Base-by-base conservation (phyloP, 1,140 invertebrate genomes). In the Triops longicaudatus region DNA sequence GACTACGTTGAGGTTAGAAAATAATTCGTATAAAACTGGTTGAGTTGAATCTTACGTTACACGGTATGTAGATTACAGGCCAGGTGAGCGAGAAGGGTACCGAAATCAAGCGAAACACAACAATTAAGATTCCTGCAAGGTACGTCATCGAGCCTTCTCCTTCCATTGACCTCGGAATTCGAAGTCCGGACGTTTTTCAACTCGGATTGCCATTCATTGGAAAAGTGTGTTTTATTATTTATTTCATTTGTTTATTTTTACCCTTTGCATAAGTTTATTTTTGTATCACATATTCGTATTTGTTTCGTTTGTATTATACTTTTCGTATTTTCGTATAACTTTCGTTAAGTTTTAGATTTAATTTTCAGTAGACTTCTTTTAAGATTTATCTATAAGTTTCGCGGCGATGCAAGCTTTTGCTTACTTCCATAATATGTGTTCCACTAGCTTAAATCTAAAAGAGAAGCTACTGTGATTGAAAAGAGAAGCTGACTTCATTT, bases 71-170 rank as follows among this genome's bases (percentile, higher is more conserved):
- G 50, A 3, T 63, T 22, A n/a, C 7, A 2, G 50, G 50, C 22
- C 10, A 63, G 14, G 87, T 90, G n/a, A 89, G 86, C 0, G 90
- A 91, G 81, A 85, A 88, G 26, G 87, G 88, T 4, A 91, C 90
- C 0, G 87, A 87, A 50, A 83, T 88, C 12, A 86, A 87, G 80
- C 86, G 89, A 80, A 90, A 89, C 74, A 86, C 86, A 0, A 89
- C 87, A 5, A 17, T n/a, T 22, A 63, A 7, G 7, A 22, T 63
- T 22, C 14, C 4, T 6, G 14, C 22, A 14, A 9, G 17, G 14
- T 12, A 17, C 17, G 50, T 14, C 5, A 63, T 17, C 7, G 17
- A 63, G 14, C 31, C 31, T 37, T 14, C 6, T n/a, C 5, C 17
- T 17, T 9, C 1, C 6, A 3, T 63, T 5, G 50, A 63, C 0